These are phyloP conservation scores for Pollimyrus isidori DNA, from an alignment of 2,113 vertebrate genomes.

Conservation along the genomic window DNA sequence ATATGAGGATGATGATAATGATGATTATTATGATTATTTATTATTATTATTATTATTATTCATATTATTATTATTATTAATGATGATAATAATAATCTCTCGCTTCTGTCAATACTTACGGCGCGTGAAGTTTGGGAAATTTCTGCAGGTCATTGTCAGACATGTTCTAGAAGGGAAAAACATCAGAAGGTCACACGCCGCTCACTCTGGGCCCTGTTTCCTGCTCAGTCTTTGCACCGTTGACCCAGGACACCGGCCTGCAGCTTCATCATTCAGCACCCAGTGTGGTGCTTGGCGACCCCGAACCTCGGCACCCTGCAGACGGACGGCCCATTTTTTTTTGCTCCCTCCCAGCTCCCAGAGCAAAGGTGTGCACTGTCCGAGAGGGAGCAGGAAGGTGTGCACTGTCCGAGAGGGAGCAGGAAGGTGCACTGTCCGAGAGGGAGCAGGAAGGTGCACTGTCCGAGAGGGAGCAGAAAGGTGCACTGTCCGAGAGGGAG, in stretches of 20 bases:
- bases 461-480: no score
- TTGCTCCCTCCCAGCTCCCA: neutral
- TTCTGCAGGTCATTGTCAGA: slow-evolving; percentile 86
- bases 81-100: neutral
- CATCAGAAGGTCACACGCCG: neutral
- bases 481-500: no score
- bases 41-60: neutral
- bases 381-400: neutral
- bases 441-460: no score
- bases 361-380: no score
- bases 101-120: slow-evolving; percentile 67
- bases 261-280: neutral
- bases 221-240: neutral
- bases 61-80: neutral
- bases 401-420: neutral
- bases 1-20: neutral
- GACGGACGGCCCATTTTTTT: neutral
- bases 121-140: slow-evolving; percentile 83
- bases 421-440: neutral
- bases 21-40: neutral
- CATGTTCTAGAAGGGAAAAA: slow-evolving; percentile 69
- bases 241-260: neutral
- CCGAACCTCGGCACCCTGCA: neutral
- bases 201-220: neutral
- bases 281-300: neutral